Evolutionary conservation across 2,888 invertebrate species (phyloP), one percentile per base, ranked within the genome.

Genomic region (Sinohyriopsis cumingii): DNA sequence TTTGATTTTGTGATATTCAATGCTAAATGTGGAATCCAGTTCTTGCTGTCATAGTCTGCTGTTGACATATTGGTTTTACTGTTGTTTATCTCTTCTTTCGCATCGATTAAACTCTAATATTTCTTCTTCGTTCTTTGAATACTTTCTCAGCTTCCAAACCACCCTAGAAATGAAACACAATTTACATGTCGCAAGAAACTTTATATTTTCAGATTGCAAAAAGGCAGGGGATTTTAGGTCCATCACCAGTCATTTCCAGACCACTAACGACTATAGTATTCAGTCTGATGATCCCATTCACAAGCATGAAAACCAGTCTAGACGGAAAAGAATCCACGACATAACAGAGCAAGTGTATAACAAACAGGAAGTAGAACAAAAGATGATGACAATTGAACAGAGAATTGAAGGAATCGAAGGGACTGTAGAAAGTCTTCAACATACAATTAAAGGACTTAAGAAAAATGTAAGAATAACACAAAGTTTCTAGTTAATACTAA

Each of bases 381-480:
- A 78, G 69, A 79, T 85, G 72, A 84, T 87, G 53, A 71, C 82
- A 19, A 77, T 89, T 65, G 88, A 89, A 65, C 79, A 78, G 28
- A 77, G 89, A 33, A 84, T 90, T 25, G 88, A 92, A 73, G 93
- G 92, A 12, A 88, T 93, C 69, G 93, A 93, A 84, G 91, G 90
- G 56, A 86, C 92, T 4, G 89, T 93, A 60, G 90, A 90, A 63
- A 89, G 90, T 69, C 91, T 93, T 83, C 91, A 92, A 72, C 91
- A 91, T 78, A 91, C 91, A 62, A 86, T 93, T 25, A 91, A 91
- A 77, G 91, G 91, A 70, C 85, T 93, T 77, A 90, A 91, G 80
- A 90, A 91, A 81, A 91, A 92, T 86, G 89, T 88, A 77, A 73
- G 78, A 55, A 33, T 59, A 25, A 24, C 20, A 15, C 5, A 19